A percentile compares a stretch with the other conserved stretches of the same genome.
Conservation (phyloP, 2,888 invertebrate genomes). For the Spilarctia lutea region DNA sequence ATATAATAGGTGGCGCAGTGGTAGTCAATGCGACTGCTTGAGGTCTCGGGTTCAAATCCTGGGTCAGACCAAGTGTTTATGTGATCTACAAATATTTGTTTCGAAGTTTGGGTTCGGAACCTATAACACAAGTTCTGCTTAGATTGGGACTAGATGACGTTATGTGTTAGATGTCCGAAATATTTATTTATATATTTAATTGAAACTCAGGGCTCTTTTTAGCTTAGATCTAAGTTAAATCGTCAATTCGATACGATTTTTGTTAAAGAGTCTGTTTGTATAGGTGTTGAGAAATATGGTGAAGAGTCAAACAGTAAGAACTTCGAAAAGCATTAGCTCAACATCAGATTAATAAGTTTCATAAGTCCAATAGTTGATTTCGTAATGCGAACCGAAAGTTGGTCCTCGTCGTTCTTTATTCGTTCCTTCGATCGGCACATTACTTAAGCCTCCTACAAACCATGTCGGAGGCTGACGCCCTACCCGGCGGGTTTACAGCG, state of each 20-base stretch:
- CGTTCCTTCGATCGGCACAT: not conserved
- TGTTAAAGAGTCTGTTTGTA: not conserved
- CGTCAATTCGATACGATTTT: not conserved
- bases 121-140: too few species aligned
- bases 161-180: too few species aligned
- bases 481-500: too few species aligned
- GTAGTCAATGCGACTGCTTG: too few species aligned
- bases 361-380: not conserved
- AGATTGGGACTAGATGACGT: too few species aligned
- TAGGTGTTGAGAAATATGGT: not conserved
- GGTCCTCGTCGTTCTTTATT: not conserved
- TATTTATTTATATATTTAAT: too few species aligned
- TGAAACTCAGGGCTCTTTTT: not conserved
- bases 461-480: too few species aligned
- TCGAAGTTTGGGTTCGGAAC: too few species aligned
- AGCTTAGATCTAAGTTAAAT: not conserved
- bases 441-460: slow-evolving; percentile 1
- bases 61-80: too few species aligned
- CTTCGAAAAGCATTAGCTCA: not conserved
- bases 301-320: not conserved
- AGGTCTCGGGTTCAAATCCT: too few species aligned
- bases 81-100: too few species aligned
- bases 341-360: not conserved
- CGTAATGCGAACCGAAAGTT: slow-evolving; percentile 17
- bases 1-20: too few species aligned